These are phyloP conservation scores for Xylocopa sonorina DNA, from an alignment of 1,140 invertebrate species.

Conservation along the genomic window DNA sequence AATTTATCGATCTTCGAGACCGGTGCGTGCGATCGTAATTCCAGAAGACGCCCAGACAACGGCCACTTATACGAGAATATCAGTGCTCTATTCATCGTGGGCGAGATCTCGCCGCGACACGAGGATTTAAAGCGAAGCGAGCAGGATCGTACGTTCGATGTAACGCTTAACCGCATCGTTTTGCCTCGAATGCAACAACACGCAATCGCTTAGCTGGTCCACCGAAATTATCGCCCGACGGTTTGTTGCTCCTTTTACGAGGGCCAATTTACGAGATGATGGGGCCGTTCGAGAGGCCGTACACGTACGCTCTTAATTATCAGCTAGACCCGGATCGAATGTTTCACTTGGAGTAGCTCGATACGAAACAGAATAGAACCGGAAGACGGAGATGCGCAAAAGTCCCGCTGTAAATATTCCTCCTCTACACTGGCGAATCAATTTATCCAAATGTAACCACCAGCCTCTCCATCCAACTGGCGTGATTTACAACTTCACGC, in stretches of 20 bases:
- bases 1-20: conserved; percentile 40
- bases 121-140: not conserved
- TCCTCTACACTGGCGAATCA: conserved; percentile 7
- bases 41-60: conserved; percentile 51
- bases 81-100: conserved; percentile 47
- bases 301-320: too few relatives aligned
- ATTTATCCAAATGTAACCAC: conserved; percentile 5
- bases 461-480: not conserved
- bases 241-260: not conserved
- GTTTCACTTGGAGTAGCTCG: too few relatives aligned
- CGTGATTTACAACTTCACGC: conserved; percentile 19
- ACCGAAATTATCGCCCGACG: conserved; percentile 25
- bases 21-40: conserved; percentile 29
- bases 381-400: not conserved
- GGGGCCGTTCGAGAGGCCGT: too few relatives aligned
- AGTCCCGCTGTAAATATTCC: not conserved
- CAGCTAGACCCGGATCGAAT: too few relatives aligned
- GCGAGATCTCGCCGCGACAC: conserved; percentile 23
- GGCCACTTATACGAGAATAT: conserved; percentile 30
- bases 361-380: not conserved
- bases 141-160: conserved; percentile 10
- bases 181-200: too few relatives aligned
- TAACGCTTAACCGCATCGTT: too few relatives aligned
- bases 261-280: not conserved
- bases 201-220: not conserved